Conservation (phyloP, 2,113 vertebrate species). For the Jacana jacana region DNA sequence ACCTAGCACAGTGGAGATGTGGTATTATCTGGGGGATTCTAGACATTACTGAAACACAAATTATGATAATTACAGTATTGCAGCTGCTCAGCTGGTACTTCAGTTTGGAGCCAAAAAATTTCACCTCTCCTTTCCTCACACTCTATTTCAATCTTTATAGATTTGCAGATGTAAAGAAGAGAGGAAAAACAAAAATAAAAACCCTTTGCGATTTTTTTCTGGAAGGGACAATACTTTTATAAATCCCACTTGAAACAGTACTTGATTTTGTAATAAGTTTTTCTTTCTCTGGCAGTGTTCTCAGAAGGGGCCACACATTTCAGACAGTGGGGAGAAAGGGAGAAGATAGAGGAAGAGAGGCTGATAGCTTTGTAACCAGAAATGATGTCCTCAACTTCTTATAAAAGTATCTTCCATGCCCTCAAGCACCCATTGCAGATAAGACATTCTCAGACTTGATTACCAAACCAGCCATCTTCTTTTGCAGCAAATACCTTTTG, state of each 20-base stretch:
- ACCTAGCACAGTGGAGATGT: neutral
- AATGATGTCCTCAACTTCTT: neutral
- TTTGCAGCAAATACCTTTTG: neutral
- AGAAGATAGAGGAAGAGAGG: neutral
- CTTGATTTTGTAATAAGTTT: neutral
- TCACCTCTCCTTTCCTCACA: neutral
- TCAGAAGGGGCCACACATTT: neutral
- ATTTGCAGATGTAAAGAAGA: neutral
- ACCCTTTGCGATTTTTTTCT: neutral
- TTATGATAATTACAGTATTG: constrained; percentile 33
- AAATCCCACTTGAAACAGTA: neutral
- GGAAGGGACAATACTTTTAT: neutral
- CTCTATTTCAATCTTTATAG: neutral
- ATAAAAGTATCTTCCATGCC: neutral
- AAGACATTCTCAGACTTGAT: neutral
- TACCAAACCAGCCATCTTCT: neutral
- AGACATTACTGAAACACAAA: constrained; percentile 10
- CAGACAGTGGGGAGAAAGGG: neutral
- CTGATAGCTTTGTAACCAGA: neutral
- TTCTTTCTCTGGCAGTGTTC: neutral
- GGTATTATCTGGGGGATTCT: neutral
- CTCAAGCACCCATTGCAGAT: neutral
- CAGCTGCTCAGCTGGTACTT: constrained; percentile 8
- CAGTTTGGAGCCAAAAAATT: neutral
- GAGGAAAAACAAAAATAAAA: neutral